Base-by-base conservation (phyloP, 2,888 invertebrate species). In the Dynastes maya region DNA sequence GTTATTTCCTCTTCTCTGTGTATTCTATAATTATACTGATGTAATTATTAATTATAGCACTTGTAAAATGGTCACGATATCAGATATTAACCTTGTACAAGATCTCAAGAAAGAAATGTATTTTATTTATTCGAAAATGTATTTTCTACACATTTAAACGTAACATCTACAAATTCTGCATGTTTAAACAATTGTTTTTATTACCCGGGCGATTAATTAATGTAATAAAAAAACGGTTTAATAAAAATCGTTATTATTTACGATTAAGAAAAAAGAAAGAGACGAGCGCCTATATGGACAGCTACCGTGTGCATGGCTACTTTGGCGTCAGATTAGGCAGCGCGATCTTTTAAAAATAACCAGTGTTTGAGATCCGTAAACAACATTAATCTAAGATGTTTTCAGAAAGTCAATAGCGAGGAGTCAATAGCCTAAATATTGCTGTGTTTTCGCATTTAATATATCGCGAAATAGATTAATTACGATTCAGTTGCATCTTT, bases 361-460 rank as follows among this genome's bases (percentile, higher is more conserved):
- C 72, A 58, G 22, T 37, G 55, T 72, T 58, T 58, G 16, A 40
- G 72, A 70, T 63, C 53, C 63, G 71, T 79, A 79, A 70, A 49
- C 76, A 79, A 79, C 79, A 72, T 72, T 79, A 79, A 61, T 77
- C 72, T 72, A 63, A 64, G 61, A 68, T 77, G 79, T 79, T 79
- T 79, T 79, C 65, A 64, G 74, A 77, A 68, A 71, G 74, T 74
- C 77, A 72, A 79, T 79, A 67, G 72, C 67, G 40, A 29, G 53
- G 58, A 72, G 72, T 72, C 72, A 72, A 72, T 72, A 72, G 72
- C 72, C 72, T 72, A 72, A 40, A 71, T 45, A 72, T 72, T 58
- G 58, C 72, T 27, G 22, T 72, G 72, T 72, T 72, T 72, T 72
- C 40, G 58, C 72, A 58, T 55, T 58, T 72, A 58, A 40, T 58